These are phyloP conservation scores for Caenorhabditis panamensis DNA, from an alignment of 2,888 invertebrate genomes.

Conservation along the genomic window DNA sequence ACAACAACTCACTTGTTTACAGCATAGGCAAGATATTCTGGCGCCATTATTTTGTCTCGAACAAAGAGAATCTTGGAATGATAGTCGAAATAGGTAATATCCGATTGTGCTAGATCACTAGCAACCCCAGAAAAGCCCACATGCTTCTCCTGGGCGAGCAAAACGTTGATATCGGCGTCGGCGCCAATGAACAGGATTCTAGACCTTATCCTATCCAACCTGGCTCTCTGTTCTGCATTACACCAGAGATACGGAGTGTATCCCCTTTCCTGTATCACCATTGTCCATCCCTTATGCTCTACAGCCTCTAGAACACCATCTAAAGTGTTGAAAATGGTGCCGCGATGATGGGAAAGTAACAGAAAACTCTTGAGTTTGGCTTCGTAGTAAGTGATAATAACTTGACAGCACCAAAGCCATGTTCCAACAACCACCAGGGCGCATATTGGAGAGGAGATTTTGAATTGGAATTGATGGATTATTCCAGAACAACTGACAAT, in stretches of 20 bases:
- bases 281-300: slow-evolving; percentile 61
- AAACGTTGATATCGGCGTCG: slow-evolving; percentile 49
- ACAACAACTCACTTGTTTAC: slow-evolving; percentile 57
- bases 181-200: slow-evolving; percentile 46
- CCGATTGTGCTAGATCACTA: slow-evolving; percentile 54
- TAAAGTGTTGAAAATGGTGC: slow-evolving; percentile 63
- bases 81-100: slow-evolving; percentile 51
- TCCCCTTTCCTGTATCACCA: slow-evolving; percentile 65
- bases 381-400: slow-evolving; percentile 61
- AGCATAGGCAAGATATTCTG: slow-evolving; percentile 63
- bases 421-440: slow-evolving; percentile 48
- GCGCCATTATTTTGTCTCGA: slow-evolving; percentile 57
- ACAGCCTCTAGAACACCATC: slow-evolving; percentile 64
- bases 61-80: slow-evolving; percentile 61
- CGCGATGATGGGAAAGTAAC: slow-evolving; percentile 61
- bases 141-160: slow-evolving; percentile 41
- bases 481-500: slow-evolving; percentile 41
- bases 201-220: slow-evolving; percentile 48
- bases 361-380: slow-evolving; percentile 67
- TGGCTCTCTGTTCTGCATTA: slow-evolving; percentile 56
- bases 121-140: slow-evolving; percentile 60
- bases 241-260: slow-evolving; percentile 62
- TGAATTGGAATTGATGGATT: slow-evolving; percentile 50
- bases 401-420: slow-evolving; percentile 58
- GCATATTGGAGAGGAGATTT: slow-evolving; percentile 57